Base-by-base conservation (phyloP, 2,888 invertebrate genomes). In the Drosophila kokeensis region DNA sequence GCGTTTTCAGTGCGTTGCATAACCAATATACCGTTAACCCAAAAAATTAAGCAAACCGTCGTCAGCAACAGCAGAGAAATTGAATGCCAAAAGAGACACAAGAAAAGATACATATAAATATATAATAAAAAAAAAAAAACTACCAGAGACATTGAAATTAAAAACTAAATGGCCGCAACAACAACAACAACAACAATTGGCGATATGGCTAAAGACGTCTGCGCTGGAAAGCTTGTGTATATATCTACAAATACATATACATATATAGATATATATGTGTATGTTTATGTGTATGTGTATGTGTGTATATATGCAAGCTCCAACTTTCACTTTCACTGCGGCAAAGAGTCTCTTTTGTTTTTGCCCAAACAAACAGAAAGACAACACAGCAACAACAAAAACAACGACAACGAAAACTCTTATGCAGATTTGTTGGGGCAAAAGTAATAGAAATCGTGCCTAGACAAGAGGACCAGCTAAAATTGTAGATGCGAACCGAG, bases 311-410 rank as follows among this genome's bases (percentile, higher is more conserved):
- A 42, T 66, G 50, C 62, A 65, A 34, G 53, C 66, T 68, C 72
- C 70, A 89, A 89, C 87, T 88, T 88, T 88, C 87, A 88, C 87
- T 88, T 88, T 88, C 87, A 90, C 87, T 88, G 90, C 68, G 67
- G 72, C 77, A 55, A 73, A 59, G 73, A 79, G 79, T 73, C 70
- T 68, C 82, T 83, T 87, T 87, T 82, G 72, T 89, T 84, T 84
- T 84, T 83, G 86, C 90, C 69, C 83, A 73, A 73, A 81, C 87
- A 77, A 79, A 69, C 72, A 38, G 61, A 71, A 68, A 62, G 59
- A 59, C 48, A 53, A 29, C 42, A 61, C 59, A 60, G 69, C 81
- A 61, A 74, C 73, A 15, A 0, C 36, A 13, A n/a, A 52, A 45
- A 42, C 61, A 74, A 45, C 54, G n/a, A 62, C 77, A 42, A 62